These are phyloP conservation scores for Adelphocoris suturalis DNA, from an alignment of 2,888 invertebrate genomes.

Conservation along the genomic window DNA sequence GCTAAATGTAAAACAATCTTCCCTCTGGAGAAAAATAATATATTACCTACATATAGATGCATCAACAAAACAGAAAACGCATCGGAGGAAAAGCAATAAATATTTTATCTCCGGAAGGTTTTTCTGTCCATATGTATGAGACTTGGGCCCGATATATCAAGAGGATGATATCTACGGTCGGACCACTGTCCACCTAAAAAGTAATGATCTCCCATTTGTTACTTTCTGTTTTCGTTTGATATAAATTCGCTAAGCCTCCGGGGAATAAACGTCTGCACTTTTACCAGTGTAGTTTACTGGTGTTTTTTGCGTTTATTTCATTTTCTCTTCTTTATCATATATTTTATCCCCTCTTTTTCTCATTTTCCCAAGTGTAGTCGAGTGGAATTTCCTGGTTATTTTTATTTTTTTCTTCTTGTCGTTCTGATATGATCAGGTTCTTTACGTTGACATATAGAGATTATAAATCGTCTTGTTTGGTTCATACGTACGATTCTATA, in stretches of 20 bases:
- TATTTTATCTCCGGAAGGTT: conserved; percentile 59
- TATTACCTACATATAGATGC: neutral
- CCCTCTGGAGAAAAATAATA: conserved; percentile 42
- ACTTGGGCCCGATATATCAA: conserved; percentile 53
- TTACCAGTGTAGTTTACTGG: conserved; percentile 20
- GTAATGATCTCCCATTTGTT: conserved; percentile 69
- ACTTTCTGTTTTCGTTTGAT: conserved; percentile 50
- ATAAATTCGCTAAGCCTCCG: conserved; percentile 63
- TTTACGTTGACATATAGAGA: neutral
- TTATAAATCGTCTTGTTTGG: neutral
- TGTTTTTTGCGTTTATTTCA: conserved; percentile 3
- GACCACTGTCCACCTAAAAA: conserved; percentile 63
- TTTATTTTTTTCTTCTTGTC: neutral
- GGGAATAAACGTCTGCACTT: conserved; percentile 51
- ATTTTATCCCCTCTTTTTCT: neutral
- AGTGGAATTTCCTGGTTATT: neutral
- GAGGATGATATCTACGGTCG: conserved; percentile 58
- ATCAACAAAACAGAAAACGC: conserved; percentile 15
- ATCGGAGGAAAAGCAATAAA: conserved; percentile 52
- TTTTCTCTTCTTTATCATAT: neutral
- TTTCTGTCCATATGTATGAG: conserved; percentile 59
- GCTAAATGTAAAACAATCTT: conserved; percentile 61
- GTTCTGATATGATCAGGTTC: neutral
- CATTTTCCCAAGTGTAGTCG: neutral
- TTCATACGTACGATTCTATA: neutral